Evolutionary conservation across 2,113 vertebrate genomes (phyloP).

Genomic region (Calyptommatus sinebrachiatus): DNA sequence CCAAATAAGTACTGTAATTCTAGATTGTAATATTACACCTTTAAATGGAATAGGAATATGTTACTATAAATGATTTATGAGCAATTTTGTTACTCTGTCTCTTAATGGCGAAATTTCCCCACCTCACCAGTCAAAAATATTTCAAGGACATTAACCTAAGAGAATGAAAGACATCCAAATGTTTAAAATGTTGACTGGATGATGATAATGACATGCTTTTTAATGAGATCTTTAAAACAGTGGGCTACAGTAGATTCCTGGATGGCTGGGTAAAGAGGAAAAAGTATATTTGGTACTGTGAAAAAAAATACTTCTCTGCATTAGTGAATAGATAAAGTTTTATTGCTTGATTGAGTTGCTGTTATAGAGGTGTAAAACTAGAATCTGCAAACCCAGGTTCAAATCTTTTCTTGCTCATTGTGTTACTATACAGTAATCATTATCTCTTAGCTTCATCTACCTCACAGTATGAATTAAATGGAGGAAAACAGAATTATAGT

Average conservation of each 20-base stretch:
- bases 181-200: neutral
- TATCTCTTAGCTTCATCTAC: neutral
- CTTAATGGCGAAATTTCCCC: neutral
- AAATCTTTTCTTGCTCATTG: neutral
- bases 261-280: neutral
- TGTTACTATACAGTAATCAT: neutral
- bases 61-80: conserved; percentile 30
- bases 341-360: neutral
- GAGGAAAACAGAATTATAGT: no score
- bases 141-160: neutral
- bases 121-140: neutral
- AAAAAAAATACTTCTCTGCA: neutral
- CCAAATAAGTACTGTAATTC: conserved; percentile 12
- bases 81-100: conserved; percentile 18
- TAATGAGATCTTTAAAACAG: neutral
- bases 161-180: neutral
- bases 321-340: neutral
- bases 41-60: neutral
- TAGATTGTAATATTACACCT: conserved; percentile 19
- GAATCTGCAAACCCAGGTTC: neutral
- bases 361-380: no score
- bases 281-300: neutral
- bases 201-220: neutral
- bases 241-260: neutral
- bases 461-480: neutral